These are phyloP conservation scores for Heptranchias perlo DNA, from an alignment of 2,113 vertebrate species.

Conservation along the genomic window DNA sequence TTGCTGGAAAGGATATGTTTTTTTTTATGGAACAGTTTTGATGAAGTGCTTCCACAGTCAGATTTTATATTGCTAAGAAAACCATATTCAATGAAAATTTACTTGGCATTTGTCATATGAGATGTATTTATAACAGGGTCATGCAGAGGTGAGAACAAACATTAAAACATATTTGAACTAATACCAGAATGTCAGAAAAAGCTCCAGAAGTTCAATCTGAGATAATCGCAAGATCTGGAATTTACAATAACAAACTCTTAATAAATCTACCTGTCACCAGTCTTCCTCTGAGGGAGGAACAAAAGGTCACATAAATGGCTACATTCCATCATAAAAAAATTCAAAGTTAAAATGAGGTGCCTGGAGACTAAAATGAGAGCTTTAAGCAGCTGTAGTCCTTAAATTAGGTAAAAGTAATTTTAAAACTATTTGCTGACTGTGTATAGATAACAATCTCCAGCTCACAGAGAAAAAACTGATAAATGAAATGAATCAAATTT, in stretches of 20 bases:
- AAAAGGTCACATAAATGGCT: slow-evolving; percentile 82
- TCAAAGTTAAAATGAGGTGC: slow-evolving; percentile 53
- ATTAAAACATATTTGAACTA: slow-evolving; percentile 70
- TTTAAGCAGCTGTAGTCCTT: slow-evolving; percentile 37
- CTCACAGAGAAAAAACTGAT: slow-evolving; percentile 11
- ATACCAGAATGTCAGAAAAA: slow-evolving; percentile 93
- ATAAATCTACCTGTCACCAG: slow-evolving; percentile 98
- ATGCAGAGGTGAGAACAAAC: slow-evolving; percentile 71
- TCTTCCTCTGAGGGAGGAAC: slow-evolving; percentile 82
- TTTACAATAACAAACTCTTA: slow-evolving; percentile 93
- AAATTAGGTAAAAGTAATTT: slow-evolving; percentile 38
- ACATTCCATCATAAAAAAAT: slow-evolving; percentile 66
- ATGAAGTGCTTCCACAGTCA: slow-evolving; percentile 16
- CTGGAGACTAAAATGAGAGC: slow-evolving; percentile 55
- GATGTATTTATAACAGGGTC: slow-evolving; percentile 74
- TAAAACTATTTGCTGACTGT: slow-evolving; percentile 53
- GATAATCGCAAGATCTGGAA: slow-evolving; percentile 97
- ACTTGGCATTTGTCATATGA: slow-evolving; percentile 48
- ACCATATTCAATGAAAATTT: slow-evolving; percentile 34
- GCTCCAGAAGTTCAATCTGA: slow-evolving; percentile 89
- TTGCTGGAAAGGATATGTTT: neutral
- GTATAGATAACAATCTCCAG: slow-evolving; percentile 27
- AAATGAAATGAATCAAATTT: slow-evolving; percentile 31
- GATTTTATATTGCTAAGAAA: slow-evolving; percentile 32
- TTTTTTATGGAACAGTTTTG: neutral